Percentiles rank a stretch among this genome's conserved stretches.
Conservation (phyloP, 1,140 invertebrate genomes). For the Brachystomella parvula region DNA sequence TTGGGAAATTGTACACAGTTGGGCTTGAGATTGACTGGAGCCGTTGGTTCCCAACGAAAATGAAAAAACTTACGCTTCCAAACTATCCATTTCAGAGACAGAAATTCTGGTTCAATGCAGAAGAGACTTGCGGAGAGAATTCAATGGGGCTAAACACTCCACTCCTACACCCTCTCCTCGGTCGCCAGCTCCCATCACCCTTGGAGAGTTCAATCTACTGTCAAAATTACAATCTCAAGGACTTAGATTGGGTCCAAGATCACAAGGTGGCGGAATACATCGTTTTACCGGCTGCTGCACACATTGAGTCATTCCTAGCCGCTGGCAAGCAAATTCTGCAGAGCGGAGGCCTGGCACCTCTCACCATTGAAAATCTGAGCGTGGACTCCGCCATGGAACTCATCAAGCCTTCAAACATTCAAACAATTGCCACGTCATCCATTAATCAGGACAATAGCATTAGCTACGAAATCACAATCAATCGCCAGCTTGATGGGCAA, state of each 20-base stretch:
- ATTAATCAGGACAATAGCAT: not conserved
- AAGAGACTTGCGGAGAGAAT: not conserved
- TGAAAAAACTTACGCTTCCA: slow-evolving; percentile 17
- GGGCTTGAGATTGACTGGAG: slow-evolving; percentile 23
- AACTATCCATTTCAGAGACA: slow-evolving; percentile 24
- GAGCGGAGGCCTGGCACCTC: not conserved
- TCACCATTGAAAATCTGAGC: slow-evolving; percentile 20
- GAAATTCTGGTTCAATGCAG: slow-evolving; percentile 17
- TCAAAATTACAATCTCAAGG: slow-evolving; percentile 11
- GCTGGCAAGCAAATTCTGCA: slow-evolving; percentile 15
- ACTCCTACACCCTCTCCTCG: slow-evolving; percentile 21
- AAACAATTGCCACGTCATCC: not conserved
- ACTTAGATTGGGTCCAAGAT: slow-evolving; percentile 22
- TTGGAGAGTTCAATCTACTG: slow-evolving; percentile 9
- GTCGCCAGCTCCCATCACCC: slow-evolving; percentile 13
- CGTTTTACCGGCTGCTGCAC: slow-evolving; percentile 22
- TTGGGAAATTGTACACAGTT: slow-evolving; percentile 18
- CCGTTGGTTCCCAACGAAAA: not conserved
- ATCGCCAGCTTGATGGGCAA: not conserved
- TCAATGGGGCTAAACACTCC: slow-evolving; percentile 9
- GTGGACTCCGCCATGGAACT: slow-evolving; percentile 23
- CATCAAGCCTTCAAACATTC: slow-evolving; percentile 6
- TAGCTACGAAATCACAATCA: slow-evolving; percentile 5
- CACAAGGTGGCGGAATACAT: slow-evolving; percentile 20
- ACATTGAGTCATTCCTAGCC: slow-evolving; percentile 19